These are phyloP conservation scores for Osmerus mordax DNA, from an alignment of 2,113 vertebrate species.

Conservation along the genomic window DNA sequence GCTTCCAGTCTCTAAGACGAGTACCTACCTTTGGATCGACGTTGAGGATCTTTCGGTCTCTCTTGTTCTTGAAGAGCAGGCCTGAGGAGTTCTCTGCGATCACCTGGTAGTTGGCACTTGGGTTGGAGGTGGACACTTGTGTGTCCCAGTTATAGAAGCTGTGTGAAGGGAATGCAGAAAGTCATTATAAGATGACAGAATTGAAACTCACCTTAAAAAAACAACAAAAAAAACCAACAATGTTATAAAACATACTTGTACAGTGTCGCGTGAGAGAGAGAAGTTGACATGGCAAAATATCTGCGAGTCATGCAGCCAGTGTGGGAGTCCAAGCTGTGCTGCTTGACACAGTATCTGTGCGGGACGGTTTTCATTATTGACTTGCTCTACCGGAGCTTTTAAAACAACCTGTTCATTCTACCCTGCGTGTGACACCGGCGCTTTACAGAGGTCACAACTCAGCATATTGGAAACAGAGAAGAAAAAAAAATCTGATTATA, in stretches of 20 bases:
- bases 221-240: background rate
- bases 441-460: conserved; percentile 24
- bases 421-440: background rate
- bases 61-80: conserved; percentile 83
- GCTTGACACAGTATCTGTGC: conserved; percentile 3
- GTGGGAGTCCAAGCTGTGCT: background rate
- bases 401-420: conserved; percentile 10
- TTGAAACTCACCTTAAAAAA: background rate
- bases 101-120: conserved; percentile 82
- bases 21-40: conserved; percentile 80
- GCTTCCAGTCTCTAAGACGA: background rate
- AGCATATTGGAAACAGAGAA: conserved; percentile 21
- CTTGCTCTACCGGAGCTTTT: conserved; percentile 23
- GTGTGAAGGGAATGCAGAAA: conserved; percentile 14
- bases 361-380: conserved; percentile 16
- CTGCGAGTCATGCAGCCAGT: background rate
- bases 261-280: background rate
- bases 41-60: conserved; percentile 77
- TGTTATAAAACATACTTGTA: background rate
- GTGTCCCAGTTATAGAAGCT: conserved; percentile 89
- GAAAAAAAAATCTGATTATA: conserved; percentile 5
- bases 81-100: conserved; percentile 75
- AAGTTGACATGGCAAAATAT: background rate
- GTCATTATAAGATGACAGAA: background rate
- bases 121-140: conserved; percentile 69